Evolutionary conservation across 2,113 vertebrate genomes (phyloP).

Genomic region (Vidua macroura): DNA sequence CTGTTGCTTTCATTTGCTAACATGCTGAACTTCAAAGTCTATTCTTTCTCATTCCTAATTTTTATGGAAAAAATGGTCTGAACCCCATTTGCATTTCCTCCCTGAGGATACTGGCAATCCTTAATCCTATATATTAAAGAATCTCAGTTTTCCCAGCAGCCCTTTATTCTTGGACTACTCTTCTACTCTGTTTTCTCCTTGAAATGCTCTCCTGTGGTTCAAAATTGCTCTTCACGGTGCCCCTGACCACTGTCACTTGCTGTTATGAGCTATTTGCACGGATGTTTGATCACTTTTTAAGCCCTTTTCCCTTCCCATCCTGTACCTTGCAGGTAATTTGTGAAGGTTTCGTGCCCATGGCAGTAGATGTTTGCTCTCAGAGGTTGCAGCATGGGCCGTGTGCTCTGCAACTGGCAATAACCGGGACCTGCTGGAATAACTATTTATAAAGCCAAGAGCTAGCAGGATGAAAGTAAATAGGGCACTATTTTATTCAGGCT

Average conservation of each 20-base stretch:
- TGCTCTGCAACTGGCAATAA: background rate
- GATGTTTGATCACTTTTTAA: background rate
- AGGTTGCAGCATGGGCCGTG: background rate
- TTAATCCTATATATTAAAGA: conserved; percentile 66
- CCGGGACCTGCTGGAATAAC: background rate
- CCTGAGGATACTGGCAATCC: conserved; percentile 62
- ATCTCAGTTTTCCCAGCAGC: conserved; percentile 53
- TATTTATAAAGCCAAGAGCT: background rate
- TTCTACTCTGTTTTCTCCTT: conserved; percentile 46
- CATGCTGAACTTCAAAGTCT: conserved; percentile 65
- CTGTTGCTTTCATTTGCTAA: conserved; percentile 62
- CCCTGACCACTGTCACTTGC: conserved; percentile 19
- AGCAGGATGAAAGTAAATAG: background rate
- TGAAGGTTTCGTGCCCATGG: background rate
- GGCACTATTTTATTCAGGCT: background rate
- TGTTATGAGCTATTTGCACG: background rate
- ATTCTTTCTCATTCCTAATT: conserved; percentile 63
- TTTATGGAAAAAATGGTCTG: conserved; percentile 66
- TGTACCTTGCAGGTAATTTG: background rate
- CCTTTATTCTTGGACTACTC: conserved; percentile 23
- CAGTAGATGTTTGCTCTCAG: background rate
- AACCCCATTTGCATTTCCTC: conserved; percentile 60
- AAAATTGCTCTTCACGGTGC: conserved; percentile 44
- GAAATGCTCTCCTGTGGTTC: conserved; percentile 31
- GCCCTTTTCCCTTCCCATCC: background rate